Conservation (phyloP, 2,113 vertebrate species). For the Synchiropus splendidus region DNA sequence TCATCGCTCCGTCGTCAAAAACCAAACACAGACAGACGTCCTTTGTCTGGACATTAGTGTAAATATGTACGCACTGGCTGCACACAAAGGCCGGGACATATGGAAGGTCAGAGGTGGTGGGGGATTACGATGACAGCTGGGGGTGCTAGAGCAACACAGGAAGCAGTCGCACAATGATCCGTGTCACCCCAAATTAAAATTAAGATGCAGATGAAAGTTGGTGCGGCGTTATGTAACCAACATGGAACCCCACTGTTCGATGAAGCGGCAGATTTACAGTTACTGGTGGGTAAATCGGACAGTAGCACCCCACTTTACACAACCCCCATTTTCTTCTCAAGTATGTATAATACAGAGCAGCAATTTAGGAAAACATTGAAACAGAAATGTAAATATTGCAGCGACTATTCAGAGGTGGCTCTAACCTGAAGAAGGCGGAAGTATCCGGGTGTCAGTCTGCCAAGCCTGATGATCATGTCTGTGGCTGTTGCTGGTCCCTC, state of each 20-base stretch:
- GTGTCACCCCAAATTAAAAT: conserved; percentile 18
- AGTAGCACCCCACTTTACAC: no score
- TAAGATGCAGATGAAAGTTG: conserved; percentile 19
- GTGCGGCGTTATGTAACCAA: not conserved
- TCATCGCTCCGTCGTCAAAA: conserved; percentile 4
- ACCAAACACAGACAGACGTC: not conserved
- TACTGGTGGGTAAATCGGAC: no score
- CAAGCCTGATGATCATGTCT: conserved; percentile 81
- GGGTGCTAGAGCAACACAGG: conserved; percentile 23
- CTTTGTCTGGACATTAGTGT: conserved; percentile 26
- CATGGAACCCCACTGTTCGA: not conserved
- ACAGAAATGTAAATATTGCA: no score
- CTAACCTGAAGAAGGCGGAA: conserved; percentile 86
- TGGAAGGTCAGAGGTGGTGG: conserved; percentile 1
- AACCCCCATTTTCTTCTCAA: no score
- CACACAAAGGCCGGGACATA: conserved; percentile 11
- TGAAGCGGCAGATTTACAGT: no score
- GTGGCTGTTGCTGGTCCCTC: conserved; percentile 1
- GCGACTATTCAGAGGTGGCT: no score
- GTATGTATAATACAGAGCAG: no score
- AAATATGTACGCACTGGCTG: conserved; percentile 13
- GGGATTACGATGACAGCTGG: conserved; percentile 8
- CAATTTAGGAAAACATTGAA: no score
- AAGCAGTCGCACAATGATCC: conserved; percentile 22
- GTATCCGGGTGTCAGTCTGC: conserved; percentile 86